Conservation (phyloP, 2,797 vertebrate genomes). For the Helicolenus hilgendorfi region DNA sequence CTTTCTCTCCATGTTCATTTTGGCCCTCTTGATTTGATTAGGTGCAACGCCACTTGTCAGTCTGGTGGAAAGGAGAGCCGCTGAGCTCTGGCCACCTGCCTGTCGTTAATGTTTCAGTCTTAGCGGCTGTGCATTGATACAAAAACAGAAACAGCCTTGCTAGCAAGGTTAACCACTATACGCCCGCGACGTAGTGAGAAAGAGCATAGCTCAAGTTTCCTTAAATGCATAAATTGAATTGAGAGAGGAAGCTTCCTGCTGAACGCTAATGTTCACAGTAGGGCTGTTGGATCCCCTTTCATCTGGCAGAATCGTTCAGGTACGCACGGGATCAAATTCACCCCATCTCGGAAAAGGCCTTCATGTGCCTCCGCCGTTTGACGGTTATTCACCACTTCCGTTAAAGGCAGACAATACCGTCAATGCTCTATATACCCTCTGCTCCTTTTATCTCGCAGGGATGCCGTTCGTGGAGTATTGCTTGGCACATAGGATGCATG, state of each 20-base stretch:
- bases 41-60: slow-evolving; percentile 49
- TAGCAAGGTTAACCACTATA: slow-evolving; percentile 28
- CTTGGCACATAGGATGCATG: slow-evolving; percentile 46
- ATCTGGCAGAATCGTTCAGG: slow-evolving; percentile 51
- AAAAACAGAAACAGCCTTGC: slow-evolving; percentile 24
- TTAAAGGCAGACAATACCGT: slow-evolving; percentile 50
- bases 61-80: slow-evolving; percentile 12
- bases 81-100: slow-evolving; percentile 58
- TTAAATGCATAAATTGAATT: slow-evolving; percentile 31
- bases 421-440: slow-evolving; percentile 37
- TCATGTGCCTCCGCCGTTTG: slow-evolving; percentile 65
- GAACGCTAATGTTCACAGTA: slow-evolving; percentile 39
- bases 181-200: neutral
- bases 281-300: slow-evolving; percentile 30
- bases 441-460: slow-evolving; percentile 61
- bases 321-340: slow-evolving; percentile 38
- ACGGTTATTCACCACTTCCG: slow-evolving; percentile 66
- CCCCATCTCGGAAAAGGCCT: slow-evolving; percentile 32
- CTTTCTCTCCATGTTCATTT: slow-evolving; percentile 29
- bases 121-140: neutral
- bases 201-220: slow-evolving; percentile 9
- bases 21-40: slow-evolving; percentile 67
- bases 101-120: slow-evolving; percentile 19
- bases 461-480: slow-evolving; percentile 39
- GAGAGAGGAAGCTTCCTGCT: slow-evolving; percentile 26